Base-by-base conservation (phyloP, 2,113 vertebrate genomes). In the Prunella fulvescens region DNA sequence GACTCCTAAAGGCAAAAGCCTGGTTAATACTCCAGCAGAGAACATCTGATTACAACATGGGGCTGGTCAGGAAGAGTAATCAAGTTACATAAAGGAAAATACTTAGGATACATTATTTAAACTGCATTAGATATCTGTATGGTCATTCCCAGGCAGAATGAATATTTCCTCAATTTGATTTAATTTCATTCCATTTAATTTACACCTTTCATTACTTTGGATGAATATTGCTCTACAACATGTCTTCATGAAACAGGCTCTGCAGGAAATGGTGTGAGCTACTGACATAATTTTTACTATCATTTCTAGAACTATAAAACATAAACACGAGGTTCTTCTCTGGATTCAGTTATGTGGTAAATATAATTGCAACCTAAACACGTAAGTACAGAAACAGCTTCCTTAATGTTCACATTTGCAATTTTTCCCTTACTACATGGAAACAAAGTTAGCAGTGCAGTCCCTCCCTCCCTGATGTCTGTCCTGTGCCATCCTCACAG, bases 121-220 rank as follows among this genome's bases (percentile, higher is more conserved):
- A 92, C 66, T 91, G 35, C 50, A 73, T 85, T 90, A 91, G 58
- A 39, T 85, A 69, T 33, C 81, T 69, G 37, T 77, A 58, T 66
- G 24, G 35, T 50, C 78, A 51, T 76, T 89, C 81, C 37, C 42
- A 66, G 58, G 48, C 81, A 94, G 81, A 94, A 92, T 54, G 15
- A 95, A n/a, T 88, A 92, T 94, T 91, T 93, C 70, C 81, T 92
- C 79, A 54, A 73, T 80, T 87, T 91, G 35, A 81, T 86, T 71
- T 61, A 58, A 72, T 92, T 86, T 84, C 40, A 76, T 80, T 90
- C 61, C 53, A 61, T 65, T 95, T 85, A 91, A 93, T 95, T 94
- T 82, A 93, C 84, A 94, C 65, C 78, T 96, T 92, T 76, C 3
- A 9, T 95, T 94, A 69, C 45, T 87, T 87, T 1, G 0, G 23